phyloP scores from a whole-genome alignment of 2,888 invertebrate species.

The Dusona sp. region DNA sequence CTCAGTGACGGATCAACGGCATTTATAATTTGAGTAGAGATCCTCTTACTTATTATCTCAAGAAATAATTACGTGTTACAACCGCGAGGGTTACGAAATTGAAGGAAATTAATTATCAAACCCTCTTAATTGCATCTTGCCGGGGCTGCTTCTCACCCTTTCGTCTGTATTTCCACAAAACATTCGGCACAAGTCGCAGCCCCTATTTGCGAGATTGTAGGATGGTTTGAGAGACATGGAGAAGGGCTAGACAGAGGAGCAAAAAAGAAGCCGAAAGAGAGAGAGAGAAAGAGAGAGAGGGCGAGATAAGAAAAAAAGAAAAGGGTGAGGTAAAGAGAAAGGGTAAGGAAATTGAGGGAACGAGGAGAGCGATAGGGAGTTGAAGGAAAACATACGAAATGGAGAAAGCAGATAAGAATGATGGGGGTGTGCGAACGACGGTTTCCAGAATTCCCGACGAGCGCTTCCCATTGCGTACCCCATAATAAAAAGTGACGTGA shows the following conservation, averaged over 20 bases:
- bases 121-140: constrained; percentile 42
- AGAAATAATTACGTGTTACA: constrained; percentile 13
- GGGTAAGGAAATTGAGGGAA: not conserved
- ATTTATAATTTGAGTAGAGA: not conserved
- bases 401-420: constrained; percentile 18
- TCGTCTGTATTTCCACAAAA: not conserved
- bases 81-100: not conserved
- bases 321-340: not conserved
- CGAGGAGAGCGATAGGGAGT: constrained; percentile 4
- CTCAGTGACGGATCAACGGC: not conserved
- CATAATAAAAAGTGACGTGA: constrained; percentile 50
- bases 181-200: constrained; percentile 11
- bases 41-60: not conserved
- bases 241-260: not conserved
- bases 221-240: constrained; percentile 8
- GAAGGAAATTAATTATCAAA: constrained; percentile 44
- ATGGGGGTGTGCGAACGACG: constrained; percentile 8
- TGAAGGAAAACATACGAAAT: constrained; percentile 25
- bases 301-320: constrained; percentile 5
- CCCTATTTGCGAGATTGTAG: constrained; percentile 35
- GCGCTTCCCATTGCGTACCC: constrained; percentile 33
- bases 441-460: constrained; percentile 16
- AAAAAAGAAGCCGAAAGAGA: constrained; percentile 1
- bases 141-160: not conserved
- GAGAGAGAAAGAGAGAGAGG: constrained; percentile 19